These are phyloP conservation scores for Acrocyrtus sp. DNA, from an alignment of 2,888 invertebrate species.

Conservation along the genomic window DNA sequence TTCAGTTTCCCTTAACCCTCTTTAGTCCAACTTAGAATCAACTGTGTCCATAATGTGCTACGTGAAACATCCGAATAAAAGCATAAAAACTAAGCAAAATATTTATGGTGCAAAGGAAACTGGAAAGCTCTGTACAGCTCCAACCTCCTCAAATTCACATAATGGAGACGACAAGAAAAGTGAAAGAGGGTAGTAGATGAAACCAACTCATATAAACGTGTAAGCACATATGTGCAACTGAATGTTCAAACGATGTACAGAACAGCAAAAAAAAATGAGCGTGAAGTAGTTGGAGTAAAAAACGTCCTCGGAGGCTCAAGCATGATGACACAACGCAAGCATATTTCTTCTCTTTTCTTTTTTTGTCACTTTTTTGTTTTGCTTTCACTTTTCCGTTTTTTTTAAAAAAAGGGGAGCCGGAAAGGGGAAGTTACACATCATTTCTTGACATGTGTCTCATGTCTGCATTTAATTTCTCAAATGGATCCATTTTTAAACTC, in stretches of 20 bases:
- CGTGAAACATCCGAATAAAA: too few species aligned
- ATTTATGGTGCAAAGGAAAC: too few species aligned
- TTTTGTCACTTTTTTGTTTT: background rate
- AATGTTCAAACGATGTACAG: too few species aligned
- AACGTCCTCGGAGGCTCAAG: slow-evolving; percentile 33
- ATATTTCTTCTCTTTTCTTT: slow-evolving; percentile 24
- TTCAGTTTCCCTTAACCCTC: too few species aligned
- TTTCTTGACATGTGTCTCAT: slow-evolving; percentile 52
- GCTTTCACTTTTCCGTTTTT: too few species aligned
- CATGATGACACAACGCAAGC: slow-evolving; percentile 47
- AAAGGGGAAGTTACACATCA: slow-evolving; percentile 52
- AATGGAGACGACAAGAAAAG: slow-evolving; percentile 11
- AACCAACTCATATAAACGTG: background rate
- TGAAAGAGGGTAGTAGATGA: background rate
- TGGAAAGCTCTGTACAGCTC: too few species aligned
- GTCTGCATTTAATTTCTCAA: slow-evolving; percentile 54
- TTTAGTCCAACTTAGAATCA: too few species aligned
- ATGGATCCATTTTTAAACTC: slow-evolving; percentile 50
- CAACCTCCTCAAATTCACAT: too few species aligned
- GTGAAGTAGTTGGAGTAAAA: slow-evolving; percentile 33
- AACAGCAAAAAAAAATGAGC: slow-evolving; percentile 40
- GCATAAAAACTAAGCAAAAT: too few species aligned
- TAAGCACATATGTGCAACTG: too few species aligned
- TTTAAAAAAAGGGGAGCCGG: slow-evolving; percentile 34
- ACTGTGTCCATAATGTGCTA: too few species aligned